A percentile compares a stretch with the other conserved stretches of the same genome.
phyloP scores from a whole-genome alignment of 1,140 invertebrate species.

The Pogonomyrmex barbatus region DNA sequence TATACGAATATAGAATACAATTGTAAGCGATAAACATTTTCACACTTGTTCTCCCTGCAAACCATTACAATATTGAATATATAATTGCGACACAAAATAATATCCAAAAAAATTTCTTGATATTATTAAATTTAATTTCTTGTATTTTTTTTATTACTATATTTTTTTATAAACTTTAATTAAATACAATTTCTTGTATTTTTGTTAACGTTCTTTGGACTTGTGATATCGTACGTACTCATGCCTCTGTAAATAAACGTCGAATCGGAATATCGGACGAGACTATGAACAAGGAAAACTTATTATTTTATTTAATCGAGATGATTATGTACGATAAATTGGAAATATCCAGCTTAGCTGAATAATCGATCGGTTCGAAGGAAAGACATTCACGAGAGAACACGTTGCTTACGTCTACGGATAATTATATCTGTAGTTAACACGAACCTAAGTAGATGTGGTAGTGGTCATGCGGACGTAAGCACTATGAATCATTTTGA shows the following conservation, averaged over 20 bases:
- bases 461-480: constrained; percentile 62
- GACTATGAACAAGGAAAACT: not conserved
- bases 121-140: not conserved
- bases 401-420: constrained; percentile 47
- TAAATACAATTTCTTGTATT: not conserved
- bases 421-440: constrained; percentile 70
- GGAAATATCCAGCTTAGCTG: constrained; percentile 26
- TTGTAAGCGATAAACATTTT: not conserved
- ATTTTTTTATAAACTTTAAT: not conserved
- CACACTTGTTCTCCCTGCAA: not conserved
- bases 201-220: not conserved
- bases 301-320: not conserved
- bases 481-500: constrained; percentile 69
- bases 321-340: constrained; percentile 25
- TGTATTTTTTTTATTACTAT: not conserved
- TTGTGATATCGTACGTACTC: not conserved
- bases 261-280: not conserved
- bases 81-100: not conserved
- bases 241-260: not conserved
- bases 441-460: constrained; percentile 36
- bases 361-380: constrained; percentile 34
- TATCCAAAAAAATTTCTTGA: not conserved
- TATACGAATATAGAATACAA: not conserved
- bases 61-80: not conserved
- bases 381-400: constrained; percentile 52